phyloP scores from a whole-genome alignment of 1,140 invertebrate species.

The Caerostris darwini region DNA sequence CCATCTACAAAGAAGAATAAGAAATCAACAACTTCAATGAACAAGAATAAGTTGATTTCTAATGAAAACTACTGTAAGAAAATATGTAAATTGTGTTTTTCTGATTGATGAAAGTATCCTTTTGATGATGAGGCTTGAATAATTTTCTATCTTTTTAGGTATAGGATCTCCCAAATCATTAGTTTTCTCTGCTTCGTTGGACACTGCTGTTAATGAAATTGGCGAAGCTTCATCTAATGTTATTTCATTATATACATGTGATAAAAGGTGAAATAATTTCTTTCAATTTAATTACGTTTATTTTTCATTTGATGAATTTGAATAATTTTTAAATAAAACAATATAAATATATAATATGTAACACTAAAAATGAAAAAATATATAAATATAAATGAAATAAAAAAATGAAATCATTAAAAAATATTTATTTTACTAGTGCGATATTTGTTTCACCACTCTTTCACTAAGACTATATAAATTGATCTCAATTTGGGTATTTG shows the following conservation, averaged over 20 bases:
- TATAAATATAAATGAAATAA: no score
- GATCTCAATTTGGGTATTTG: no score
- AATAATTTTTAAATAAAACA: no score
- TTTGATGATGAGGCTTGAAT: neutral
- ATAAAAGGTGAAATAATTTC: constrained; percentile 63
- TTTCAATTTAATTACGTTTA: neutral
- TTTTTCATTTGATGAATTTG: neutral
- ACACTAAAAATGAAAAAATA: no score
- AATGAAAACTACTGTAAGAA: constrained; percentile 40
- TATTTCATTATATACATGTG: neutral
- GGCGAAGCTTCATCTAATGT: neutral
- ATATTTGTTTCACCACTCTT: no score
- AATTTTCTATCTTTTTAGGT: neutral
- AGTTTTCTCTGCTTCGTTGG: constrained; percentile 57
- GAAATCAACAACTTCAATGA: constrained; percentile 78
- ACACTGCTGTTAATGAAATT: constrained; percentile 66
- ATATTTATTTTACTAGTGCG: no score
- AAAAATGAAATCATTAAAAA: no score
- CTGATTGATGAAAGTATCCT: neutral
- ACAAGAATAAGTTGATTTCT: constrained; percentile 70
- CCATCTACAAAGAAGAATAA: constrained; percentile 80
- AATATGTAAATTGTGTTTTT: neutral
- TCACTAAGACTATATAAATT: no score
- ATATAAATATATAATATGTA: no score
- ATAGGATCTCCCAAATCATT: neutral